These are phyloP conservation scores for Mus spicilegus DNA, from an alignment of 2,113 vertebrate genomes.

Conservation along the genomic window DNA sequence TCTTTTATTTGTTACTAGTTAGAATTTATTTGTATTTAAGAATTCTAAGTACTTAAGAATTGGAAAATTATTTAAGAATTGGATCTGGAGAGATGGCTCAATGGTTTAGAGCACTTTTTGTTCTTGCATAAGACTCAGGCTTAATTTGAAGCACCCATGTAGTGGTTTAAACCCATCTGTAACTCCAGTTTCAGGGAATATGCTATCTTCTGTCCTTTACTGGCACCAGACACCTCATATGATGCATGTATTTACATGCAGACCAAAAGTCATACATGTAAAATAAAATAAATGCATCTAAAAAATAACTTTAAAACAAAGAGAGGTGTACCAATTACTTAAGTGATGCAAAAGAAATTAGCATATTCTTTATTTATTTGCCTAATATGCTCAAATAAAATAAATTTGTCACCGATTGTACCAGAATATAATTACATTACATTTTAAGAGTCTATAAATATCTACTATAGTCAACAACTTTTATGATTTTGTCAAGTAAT, in stretches of 20 bases:
- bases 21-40: neutral
- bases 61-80: neutral
- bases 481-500: conserved; percentile 54
- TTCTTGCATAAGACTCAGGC: neutral
- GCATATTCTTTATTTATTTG: neutral
- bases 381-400: conserved; percentile 29
- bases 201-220: neutral
- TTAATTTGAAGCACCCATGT: neutral
- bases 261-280: neutral
- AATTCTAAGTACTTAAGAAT: neutral
- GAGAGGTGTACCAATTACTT: neutral
- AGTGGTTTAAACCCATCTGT: neutral
- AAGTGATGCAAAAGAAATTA: neutral
- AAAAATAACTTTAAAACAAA: neutral
- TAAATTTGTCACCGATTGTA: neutral
- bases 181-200: neutral
- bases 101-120: neutral
- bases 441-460: neutral
- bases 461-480: neutral
- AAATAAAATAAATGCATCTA: neutral
- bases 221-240: neutral
- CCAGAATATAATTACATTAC: neutral
- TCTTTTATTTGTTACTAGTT: neutral
- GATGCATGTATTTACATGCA: neutral
- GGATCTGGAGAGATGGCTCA: neutral